Percentiles rank a stretch among this genome's conserved stretches.
These are phyloP conservation scores for Blennius ocellaris DNA, from an alignment of 2,113 vertebrate species.

Conservation along the genomic window DNA sequence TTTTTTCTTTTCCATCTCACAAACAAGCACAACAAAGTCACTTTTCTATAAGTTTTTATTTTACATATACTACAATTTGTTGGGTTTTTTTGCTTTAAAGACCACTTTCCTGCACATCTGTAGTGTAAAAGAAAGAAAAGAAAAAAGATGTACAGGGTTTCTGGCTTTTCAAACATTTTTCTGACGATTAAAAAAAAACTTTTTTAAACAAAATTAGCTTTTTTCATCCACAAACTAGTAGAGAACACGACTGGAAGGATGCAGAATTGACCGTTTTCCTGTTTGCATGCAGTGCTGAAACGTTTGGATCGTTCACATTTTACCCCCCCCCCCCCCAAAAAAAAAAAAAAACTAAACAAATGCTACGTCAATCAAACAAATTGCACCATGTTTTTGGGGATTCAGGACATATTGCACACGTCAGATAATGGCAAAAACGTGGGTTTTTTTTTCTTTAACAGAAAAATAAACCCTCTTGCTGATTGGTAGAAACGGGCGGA, in stretches of 20 bases:
- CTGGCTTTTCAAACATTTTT: conserved; percentile 72
- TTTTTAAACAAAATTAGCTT: conserved; percentile 9
- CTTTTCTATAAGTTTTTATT: conserved; percentile 82
- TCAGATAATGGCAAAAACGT: conserved; percentile 52
- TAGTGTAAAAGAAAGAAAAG: conserved; percentile 67
- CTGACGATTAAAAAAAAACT: conserved; percentile 31
- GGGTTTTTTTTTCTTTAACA: not conserved
- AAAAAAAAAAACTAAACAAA: conserved; percentile 46
- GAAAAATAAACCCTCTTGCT: conserved; percentile 12
- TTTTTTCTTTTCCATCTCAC: not conserved
- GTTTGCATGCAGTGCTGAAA: conserved; percentile 67
- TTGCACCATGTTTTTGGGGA: conserved; percentile 64
- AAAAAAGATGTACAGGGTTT: conserved; percentile 60
- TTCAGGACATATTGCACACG: conserved; percentile 67
- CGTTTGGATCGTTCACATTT: conserved; percentile 43
- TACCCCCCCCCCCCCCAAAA: no score
- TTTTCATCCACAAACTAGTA: no score
- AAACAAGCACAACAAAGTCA: conserved; percentile 10
- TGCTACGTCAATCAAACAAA: conserved; percentile 63
- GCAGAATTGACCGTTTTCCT: not conserved
- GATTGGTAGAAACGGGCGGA: not conserved
- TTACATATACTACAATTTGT: conserved; percentile 79
- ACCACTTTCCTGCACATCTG: conserved; percentile 72
- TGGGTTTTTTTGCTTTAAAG: conserved; percentile 60
- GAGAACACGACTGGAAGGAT: no score